phyloP scores from a whole-genome alignment of 2,797 vertebrate genomes.

The Sorex maritimensis region DNA sequence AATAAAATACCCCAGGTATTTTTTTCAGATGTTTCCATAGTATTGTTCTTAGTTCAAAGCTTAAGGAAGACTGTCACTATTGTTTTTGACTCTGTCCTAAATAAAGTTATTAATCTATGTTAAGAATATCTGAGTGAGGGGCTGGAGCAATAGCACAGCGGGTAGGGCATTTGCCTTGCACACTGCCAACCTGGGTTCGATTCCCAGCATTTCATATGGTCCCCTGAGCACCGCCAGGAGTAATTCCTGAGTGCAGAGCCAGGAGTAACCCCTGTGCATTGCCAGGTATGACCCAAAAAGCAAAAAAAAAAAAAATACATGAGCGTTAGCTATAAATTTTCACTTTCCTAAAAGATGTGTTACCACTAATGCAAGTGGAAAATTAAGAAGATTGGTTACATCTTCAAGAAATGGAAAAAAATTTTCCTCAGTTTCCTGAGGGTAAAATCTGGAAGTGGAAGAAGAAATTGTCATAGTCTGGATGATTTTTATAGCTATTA shows the following conservation, averaged over 20 bases:
- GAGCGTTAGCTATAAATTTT: not conserved
- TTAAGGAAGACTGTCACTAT: not conserved
- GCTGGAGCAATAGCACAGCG: too few species aligned
- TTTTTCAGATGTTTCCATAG: conserved; percentile 9
- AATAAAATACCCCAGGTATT: conserved; percentile 31
- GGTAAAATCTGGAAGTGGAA: conserved; percentile 28
- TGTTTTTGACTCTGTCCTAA: conserved; percentile 61
- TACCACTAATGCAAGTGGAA: conserved; percentile 17
- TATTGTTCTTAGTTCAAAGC: conserved; percentile 37
- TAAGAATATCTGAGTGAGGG: conserved; percentile 33
- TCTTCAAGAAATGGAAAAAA: conserved; percentile 39
- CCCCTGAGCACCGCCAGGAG: too few species aligned
- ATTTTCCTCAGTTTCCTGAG: conserved; percentile 12
- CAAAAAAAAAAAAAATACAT: too few species aligned
- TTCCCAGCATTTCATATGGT: too few species aligned
- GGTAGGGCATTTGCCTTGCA: too few species aligned
- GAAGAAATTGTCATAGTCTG: conserved; percentile 20
- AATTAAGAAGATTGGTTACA: not conserved
- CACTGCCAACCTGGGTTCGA: too few species aligned
- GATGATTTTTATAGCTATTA: conserved; percentile 22
- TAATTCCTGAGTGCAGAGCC: too few species aligned
- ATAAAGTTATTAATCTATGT: conserved; percentile 34
- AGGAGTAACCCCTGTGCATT: too few species aligned
- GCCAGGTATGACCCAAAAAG: too few species aligned
- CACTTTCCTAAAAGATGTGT: conserved; percentile 15